Evolutionary conservation across 2,888 invertebrate genomes (phyloP), one percentile per base, ranked within the genome.

Genomic region (Phyto melanocephala): DNA sequence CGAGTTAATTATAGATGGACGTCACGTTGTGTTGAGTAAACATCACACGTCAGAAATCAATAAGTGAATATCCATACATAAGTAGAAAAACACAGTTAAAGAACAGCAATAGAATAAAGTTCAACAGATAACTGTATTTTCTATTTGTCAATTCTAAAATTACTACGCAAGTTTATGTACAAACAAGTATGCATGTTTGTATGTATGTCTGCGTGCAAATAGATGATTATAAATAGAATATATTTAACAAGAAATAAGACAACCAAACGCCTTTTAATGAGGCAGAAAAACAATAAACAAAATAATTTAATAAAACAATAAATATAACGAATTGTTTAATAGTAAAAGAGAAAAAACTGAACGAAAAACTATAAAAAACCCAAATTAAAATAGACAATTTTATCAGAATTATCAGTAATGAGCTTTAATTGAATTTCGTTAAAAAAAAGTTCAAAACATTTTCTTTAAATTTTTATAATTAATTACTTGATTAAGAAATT

Each of bases 11-110:
- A 70, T 13, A 28, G 54, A 80, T 75, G 80, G 33, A 47, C 68
- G 80, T 80, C 80, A 80, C 80, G 80, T 80, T 63, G 68, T 28
- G 17, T 20, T 42, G 42, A 72, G 40, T 74, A 47, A 62, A 80
- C 22, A 56, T 15, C 56, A 68, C 68, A 75, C 54, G 80, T 52
- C 80, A 70, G 40, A 70, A 75, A 75, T 80, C 75, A 75, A 75
- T 70, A 80, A 75, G n/a, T 33, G 45, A 45, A 28, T n/a, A n/a
- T n/a, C n/a, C n/a, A n/a, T n/a, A 54, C 50, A 28, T 58, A 58
- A 35, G 0, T 15, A 7, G 24, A 24, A 37, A n/a, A 65, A 52
- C 37, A 50, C n/a, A 47, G 3, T 24, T 40, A 17, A 15, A 50
- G 7, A 58, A 67, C 22, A 42, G 24, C 8, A 33, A 65, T 24